These are phyloP conservation scores for Drosophila elegans DNA, from an alignment of 1,140 invertebrate genomes.

Conservation along the genomic window DNA sequence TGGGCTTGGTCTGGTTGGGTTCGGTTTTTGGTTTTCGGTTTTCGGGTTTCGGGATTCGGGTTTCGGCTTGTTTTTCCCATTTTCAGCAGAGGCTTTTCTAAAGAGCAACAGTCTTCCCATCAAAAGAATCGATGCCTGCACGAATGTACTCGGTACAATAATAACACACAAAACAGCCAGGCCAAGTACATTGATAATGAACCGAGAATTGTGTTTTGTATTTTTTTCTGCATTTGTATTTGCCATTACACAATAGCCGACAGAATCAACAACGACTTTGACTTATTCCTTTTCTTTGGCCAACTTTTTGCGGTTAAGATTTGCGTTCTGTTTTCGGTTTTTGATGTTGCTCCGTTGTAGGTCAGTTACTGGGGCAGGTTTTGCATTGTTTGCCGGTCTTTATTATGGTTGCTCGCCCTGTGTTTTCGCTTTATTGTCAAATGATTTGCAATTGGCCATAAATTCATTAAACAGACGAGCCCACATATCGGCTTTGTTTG, in stretches of 20 bases:
- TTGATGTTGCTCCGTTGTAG: constrained; percentile 54
- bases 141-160: constrained; percentile 7
- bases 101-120: constrained; percentile 39
- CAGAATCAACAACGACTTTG: constrained; percentile 34
- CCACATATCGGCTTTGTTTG: constrained; percentile 34
- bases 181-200: constrained; percentile 69
- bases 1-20: constrained; percentile 37
- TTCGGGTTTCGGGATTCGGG: constrained; percentile 13
- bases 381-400: constrained; percentile 31
- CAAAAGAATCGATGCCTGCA: constrained; percentile 64
- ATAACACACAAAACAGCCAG: constrained; percentile 23
- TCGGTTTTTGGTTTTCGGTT: constrained; percentile 23
- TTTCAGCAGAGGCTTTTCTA: constrained; percentile 39
- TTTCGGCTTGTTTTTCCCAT: constrained; percentile 24
- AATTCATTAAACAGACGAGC: constrained; percentile 45
- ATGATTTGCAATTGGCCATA: constrained; percentile 73
- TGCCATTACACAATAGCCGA: constrained; percentile 49
- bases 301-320: constrained; percentile 60
- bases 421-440: constrained; percentile 59
- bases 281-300: constrained; percentile 44
- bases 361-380: constrained; percentile 72
- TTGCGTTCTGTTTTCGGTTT: constrained; percentile 36
- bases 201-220: constrained; percentile 53
- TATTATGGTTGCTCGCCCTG: constrained; percentile 17
- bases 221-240: constrained; percentile 28